Conservation (phyloP, 2,797 vertebrate genomes). For the Lemur catta region DNA sequence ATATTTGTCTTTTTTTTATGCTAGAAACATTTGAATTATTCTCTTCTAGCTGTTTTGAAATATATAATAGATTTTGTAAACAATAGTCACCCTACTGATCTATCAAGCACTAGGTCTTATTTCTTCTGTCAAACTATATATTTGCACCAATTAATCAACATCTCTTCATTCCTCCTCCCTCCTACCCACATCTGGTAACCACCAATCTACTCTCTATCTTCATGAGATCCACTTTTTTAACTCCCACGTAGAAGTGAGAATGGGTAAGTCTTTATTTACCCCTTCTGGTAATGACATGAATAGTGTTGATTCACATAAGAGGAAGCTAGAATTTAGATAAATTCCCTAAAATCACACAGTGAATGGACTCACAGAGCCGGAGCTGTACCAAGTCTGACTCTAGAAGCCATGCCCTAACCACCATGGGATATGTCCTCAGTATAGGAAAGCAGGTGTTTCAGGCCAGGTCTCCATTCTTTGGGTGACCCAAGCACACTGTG, state of each 20-base stretch:
- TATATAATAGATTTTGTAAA: not conserved
- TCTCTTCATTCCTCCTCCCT: not conserved
- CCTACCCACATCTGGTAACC: not conserved
- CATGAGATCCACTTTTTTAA: not conserved
- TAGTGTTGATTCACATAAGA: not conserved
- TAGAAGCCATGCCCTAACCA: not conserved
- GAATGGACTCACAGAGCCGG: not conserved
- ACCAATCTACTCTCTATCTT: not conserved
- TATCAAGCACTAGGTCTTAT: not conserved
- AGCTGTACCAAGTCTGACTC: not conserved
- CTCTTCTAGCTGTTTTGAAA: not conserved
- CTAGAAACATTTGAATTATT: not conserved
- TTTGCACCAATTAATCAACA: not conserved
- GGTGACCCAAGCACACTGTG: not conserved
- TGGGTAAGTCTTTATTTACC: not conserved
- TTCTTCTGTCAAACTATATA: not conserved
- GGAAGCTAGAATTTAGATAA: not conserved
- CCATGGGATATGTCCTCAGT: not conserved
- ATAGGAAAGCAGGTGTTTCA: not conserved
- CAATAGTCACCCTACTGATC: not conserved
- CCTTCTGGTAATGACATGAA: not conserved
- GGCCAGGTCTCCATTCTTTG: not conserved
- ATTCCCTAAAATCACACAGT: not conserved
- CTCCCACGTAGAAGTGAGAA: not conserved
- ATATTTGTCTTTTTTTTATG: not conserved